These are phyloP conservation scores for Vimba vimba DNA, from an alignment of 2,113 vertebrate genomes.

Conservation along the genomic window DNA sequence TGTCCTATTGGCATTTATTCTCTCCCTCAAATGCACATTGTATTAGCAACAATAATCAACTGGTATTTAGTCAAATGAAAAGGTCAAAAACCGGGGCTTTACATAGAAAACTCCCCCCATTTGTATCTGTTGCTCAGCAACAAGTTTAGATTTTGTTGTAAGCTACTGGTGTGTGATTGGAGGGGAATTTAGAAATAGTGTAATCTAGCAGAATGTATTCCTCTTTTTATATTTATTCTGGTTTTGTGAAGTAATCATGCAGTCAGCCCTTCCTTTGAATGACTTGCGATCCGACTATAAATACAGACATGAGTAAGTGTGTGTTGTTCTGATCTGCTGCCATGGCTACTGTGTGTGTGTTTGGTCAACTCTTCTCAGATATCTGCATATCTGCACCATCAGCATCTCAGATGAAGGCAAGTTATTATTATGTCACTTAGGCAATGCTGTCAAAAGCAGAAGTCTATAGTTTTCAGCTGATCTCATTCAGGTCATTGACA, in stretches of 20 bases:
- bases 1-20: neutral
- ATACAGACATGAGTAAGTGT: conserved; percentile 64
- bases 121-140: neutral
- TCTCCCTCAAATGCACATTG: neutral
- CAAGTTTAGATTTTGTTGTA: neutral
- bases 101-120: neutral
- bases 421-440: conserved; percentile 2
- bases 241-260: neutral
- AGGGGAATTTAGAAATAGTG: neutral
- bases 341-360: conserved; percentile 59
- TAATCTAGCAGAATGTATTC: too few species aligned
- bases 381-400: conserved; percentile 35
- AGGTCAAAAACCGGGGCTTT: neutral
- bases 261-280: neutral
- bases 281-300: conserved; percentile 54
- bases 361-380: conserved; percentile 60
- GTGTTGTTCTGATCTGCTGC: conserved; percentile 26
- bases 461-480: neutral
- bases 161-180: neutral
- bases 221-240: neutral
- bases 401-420: conserved; percentile 3
- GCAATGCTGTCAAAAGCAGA: conserved; percentile 12
- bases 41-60: neutral
- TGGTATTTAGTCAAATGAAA: neutral
- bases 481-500: neutral